Base-by-base conservation (phyloP, 2,888 invertebrate species). In the Merodon equestris region DNA sequence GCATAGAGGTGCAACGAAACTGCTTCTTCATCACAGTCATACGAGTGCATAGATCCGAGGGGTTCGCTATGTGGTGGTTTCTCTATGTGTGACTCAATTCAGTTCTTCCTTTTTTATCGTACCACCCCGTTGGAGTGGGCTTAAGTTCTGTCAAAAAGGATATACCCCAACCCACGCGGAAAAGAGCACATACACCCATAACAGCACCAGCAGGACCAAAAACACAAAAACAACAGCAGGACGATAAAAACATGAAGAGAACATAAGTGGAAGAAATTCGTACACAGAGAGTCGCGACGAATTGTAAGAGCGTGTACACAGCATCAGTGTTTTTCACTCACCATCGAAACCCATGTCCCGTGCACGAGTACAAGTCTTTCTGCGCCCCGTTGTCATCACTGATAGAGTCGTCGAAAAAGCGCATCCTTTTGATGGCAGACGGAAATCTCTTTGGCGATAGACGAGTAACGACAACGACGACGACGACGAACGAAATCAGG, bases 351-450 rank as follows among this genome's bases (percentile, higher is more conserved):
- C 27, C 27, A 27, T 27, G 27, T 27, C 27, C 27, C 7, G 27
- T 27, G 27, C 7, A 27, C 27, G 27, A 7, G 27, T 27, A 27
- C 27, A 7, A 27, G 7, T 2, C 27, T 4, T 27, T 7, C 27
- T 27, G 2, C 7, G 27, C 27, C 27, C 27, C 27, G 2, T 27
- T 7, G 27, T 27, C 27, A 27, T 2, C 27, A 27, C 27, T 27
- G 27, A 27, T 27, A 27, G 27, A 27, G 27, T 7, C 7, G 27
- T 27, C 27, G 27, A 27, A 70, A 79, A 79, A 73, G 74, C 79
- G 79, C 79, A 79, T 79, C 74, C 68, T 74, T 79, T 74, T 73
- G 68, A 73, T 79, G 68, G 58, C 68, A 73, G 72, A 79, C 63
- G 61, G 45, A 67, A 57, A 54, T 76, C 60, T 44, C 34, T 44